Conservation (phyloP, 2,113 vertebrate species). For the Hippoglossus stenolepis region DNA sequence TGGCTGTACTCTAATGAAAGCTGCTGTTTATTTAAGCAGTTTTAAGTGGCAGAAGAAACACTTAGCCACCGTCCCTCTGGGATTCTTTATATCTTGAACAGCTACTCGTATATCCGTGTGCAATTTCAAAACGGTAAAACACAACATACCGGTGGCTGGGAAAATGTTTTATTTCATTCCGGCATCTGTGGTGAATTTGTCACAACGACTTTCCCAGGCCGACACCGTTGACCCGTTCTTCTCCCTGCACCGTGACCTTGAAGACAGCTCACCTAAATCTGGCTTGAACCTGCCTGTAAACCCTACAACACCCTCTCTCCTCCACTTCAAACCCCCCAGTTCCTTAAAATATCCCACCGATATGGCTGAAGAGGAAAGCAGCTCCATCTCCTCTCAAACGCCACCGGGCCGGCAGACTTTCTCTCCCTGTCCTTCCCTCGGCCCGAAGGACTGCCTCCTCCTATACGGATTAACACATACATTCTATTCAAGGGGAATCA, state of each 20-base stretch:
- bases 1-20: slow-evolving; percentile 60
- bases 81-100: slow-evolving; percentile 47
- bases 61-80: slow-evolving; percentile 37
- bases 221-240: slow-evolving; percentile 43
- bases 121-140: slow-evolving; percentile 29
- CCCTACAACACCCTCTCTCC: slow-evolving; percentile 2
- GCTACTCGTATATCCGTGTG: slow-evolving; percentile 13
- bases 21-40: slow-evolving; percentile 57
- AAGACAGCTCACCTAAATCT: slow-evolving; percentile 43
- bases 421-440: slow-evolving; percentile 50
- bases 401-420: slow-evolving; percentile 12
- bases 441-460: slow-evolving; percentile 53
- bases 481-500: slow-evolving; percentile 61
- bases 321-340: slow-evolving; percentile 10
- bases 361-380: background rate
- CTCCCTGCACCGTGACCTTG: slow-evolving; percentile 51
- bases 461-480: slow-evolving; percentile 43
- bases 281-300: slow-evolving; percentile 27
- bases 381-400: background rate
- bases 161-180: slow-evolving; percentile 33
- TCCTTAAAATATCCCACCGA: slow-evolving; percentile 11
- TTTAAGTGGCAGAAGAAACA: slow-evolving; percentile 53
- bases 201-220: slow-evolving; percentile 45
- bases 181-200: slow-evolving; percentile 36
- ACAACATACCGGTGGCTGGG: slow-evolving; percentile 22